Conservation (phyloP, 2,797 vertebrate species). For the Lophius americanus region DNA sequence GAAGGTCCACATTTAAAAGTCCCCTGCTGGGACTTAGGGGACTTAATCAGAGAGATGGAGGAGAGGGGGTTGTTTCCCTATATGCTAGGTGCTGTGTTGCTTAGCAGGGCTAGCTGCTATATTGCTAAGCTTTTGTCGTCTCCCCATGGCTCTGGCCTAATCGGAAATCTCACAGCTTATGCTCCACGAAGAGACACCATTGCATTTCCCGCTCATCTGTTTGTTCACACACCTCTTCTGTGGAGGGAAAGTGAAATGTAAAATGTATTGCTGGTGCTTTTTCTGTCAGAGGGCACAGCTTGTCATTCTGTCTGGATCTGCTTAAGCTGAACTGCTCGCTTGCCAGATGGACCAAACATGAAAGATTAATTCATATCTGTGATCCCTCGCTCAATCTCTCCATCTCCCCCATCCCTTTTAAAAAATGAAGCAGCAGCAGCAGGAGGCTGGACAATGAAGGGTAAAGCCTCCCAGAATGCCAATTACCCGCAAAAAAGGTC, state of each 20-base stretch:
- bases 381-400: constrained; percentile 49
- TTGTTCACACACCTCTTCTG: constrained; percentile 31
- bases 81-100: constrained; percentile 20
- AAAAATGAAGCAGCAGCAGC: constrained; percentile 38
- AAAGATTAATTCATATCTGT: constrained; percentile 75
- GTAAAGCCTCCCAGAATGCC: constrained; percentile 45
- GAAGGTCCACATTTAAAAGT: constrained; percentile 22
- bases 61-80: constrained; percentile 37
- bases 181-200: constrained; percentile 42
- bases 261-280: constrained; percentile 16
- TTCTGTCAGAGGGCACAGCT: constrained; percentile 11
- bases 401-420: constrained; percentile 34
- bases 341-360: constrained; percentile 71
- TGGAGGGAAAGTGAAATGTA: background rate
- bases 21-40: constrained; percentile 43
- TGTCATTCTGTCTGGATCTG: constrained; percentile 29
- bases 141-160: constrained; percentile 65
- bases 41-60: constrained; percentile 51
- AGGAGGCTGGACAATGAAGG: constrained; percentile 34
- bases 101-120: constrained; percentile 54
- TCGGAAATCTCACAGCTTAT: constrained; percentile 70
- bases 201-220: constrained; percentile 60
- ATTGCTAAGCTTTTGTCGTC: constrained; percentile 71
- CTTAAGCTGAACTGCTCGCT: constrained; percentile 38
- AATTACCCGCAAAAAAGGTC: constrained; percentile 55